Conservation (phyloP, 2,797 vertebrate genomes). For the Orestias chungarensis region DNA sequence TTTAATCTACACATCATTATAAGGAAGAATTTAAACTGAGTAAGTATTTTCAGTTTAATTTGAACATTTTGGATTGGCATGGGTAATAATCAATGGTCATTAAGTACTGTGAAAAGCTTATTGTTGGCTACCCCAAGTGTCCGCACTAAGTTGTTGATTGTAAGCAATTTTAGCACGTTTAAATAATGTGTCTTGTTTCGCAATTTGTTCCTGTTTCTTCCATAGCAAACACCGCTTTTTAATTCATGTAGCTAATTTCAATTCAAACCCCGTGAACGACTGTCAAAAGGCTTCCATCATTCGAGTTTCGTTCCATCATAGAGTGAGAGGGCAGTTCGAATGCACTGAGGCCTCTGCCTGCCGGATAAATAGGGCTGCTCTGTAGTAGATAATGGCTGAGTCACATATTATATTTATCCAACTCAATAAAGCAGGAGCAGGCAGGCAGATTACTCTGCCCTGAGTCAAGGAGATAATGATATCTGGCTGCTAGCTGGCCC, state of each 20-base stretch:
- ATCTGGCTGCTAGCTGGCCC: conserved; percentile 79
- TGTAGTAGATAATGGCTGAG: conserved; percentile 82
- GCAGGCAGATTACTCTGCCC: conserved; percentile 81
- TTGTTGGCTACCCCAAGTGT: background rate
- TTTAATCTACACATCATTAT: background rate
- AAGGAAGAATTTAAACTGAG: background rate
- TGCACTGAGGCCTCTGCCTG: conserved; percentile 71
- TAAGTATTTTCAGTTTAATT: background rate
- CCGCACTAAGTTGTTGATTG: conserved; percentile 13
- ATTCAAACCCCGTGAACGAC: conserved; percentile 48
- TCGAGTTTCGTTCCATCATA: conserved; percentile 66
- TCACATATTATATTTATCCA: conserved; percentile 84
- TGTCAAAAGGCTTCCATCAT: conserved; percentile 64
- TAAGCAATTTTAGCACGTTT: conserved; percentile 12
- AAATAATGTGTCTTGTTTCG: conserved; percentile 6
- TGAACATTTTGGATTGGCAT: background rate
- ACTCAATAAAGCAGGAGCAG: conserved; percentile 83
- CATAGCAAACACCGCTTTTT: conserved; percentile 35
- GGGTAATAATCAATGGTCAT: background rate
- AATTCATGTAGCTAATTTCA: conserved; percentile 57
- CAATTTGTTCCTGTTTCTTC: conserved; percentile 25
- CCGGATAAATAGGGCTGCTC: conserved; percentile 78
- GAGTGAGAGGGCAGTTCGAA: conserved; percentile 69
- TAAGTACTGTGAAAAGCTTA: background rate
- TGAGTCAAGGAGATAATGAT: conserved; percentile 83